phyloP scores from a whole-genome alignment of 1,140 invertebrate species.

The Cherax destructor region DNA sequence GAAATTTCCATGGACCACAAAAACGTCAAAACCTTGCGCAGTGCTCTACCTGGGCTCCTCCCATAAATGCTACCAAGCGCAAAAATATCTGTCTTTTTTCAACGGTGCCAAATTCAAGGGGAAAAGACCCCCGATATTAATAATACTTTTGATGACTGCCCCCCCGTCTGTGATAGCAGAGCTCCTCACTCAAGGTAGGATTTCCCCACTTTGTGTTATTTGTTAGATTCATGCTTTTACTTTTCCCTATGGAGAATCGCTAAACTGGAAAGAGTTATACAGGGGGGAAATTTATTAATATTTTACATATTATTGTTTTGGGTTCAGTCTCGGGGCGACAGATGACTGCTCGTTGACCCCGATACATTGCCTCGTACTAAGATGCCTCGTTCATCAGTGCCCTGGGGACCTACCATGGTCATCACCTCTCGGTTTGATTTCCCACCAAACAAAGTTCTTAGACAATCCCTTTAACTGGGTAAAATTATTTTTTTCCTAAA shows the following conservation, averaged over 20 bases:
- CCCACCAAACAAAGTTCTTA: conserved; percentile 58
- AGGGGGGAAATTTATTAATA: no score
- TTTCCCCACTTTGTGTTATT: neutral
- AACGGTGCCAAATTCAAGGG: conserved; percentile 53
- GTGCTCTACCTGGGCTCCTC: conserved; percentile 14
- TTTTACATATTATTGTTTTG: no score
- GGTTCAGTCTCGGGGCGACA: neutral
- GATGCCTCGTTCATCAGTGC: conserved; percentile 57
- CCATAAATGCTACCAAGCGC: conserved; percentile 6
- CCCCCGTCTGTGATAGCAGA: conserved; percentile 51
- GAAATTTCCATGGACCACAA: neutral
- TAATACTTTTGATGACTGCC: neutral
- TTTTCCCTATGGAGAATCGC: no score
- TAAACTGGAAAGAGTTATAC: no score
- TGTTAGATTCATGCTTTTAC: no score
- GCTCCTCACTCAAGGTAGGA: conserved; percentile 37
- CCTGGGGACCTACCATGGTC: conserved; percentile 54
- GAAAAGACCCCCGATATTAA: neutral
- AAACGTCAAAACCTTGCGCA: neutral
- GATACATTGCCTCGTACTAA: conserved; percentile 26
- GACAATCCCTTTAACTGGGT: conserved; percentile 52
- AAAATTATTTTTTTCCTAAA: neutral
- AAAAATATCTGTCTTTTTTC: conserved; percentile 18
- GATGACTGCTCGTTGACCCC: conserved; percentile 44
- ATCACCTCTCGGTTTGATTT: conserved; percentile 18